phyloP scores from a whole-genome alignment of 2,888 invertebrate genomes.

The Hipparchia semele region DNA sequence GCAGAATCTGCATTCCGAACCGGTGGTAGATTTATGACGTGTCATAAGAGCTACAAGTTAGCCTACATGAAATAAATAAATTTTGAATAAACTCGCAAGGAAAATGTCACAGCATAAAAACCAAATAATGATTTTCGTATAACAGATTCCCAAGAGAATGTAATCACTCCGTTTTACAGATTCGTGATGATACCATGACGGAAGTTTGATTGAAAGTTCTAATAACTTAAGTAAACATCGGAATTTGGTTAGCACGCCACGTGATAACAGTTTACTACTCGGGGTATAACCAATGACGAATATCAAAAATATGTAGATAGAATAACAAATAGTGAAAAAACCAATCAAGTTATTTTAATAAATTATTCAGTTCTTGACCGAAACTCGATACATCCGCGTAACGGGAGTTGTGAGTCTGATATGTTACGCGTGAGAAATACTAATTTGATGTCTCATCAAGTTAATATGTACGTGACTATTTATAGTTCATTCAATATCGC shows the following conservation, averaged over 20 bases:
- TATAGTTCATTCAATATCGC: conserved; percentile 39
- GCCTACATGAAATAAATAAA: no score
- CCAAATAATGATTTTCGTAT: conserved; percentile 27
- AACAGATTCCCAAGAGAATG: no score
- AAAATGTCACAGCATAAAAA: conserved; percentile 25
- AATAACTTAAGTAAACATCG: conserved; percentile 13
- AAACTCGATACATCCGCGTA: conserved; percentile 43
- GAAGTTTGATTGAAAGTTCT: conserved; percentile 16
- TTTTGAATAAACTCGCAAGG: conserved; percentile 5
- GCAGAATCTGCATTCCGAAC: no score
- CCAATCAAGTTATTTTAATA: conserved; percentile 19
- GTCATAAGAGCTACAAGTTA: no score
- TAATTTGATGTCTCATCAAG: conserved; percentile 42
- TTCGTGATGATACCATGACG: conserved; percentile 25
- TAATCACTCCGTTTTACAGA: no score
- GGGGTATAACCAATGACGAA: conserved; percentile 28
- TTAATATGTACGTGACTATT: conserved; percentile 43
- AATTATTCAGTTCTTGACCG: conserved; percentile 15
- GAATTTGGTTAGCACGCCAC: conserved; percentile 18
- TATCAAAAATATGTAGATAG: conserved; percentile 12
- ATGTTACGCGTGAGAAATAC: conserved; percentile 43
- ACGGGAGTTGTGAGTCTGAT: conserved; percentile 43
- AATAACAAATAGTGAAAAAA: conserved; percentile 28
- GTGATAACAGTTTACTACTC: not conserved
- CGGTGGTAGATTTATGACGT: no score